Evolutionary conservation across 2,797 vertebrate genomes (phyloP).

Genomic region (Coregonus suidteri): DNA sequence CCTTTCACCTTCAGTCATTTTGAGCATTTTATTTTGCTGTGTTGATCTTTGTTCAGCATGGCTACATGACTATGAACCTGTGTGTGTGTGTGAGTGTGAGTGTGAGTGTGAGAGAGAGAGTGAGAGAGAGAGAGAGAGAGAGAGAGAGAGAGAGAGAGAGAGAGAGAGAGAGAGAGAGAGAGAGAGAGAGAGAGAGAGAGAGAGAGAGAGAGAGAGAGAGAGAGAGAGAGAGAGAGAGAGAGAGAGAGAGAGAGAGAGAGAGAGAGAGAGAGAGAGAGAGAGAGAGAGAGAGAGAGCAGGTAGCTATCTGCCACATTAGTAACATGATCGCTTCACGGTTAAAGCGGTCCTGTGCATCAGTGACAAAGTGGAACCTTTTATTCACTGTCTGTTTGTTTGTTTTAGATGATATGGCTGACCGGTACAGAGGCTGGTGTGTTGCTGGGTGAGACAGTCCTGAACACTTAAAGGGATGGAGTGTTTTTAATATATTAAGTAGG

Average conservation of each 20-base stretch:
- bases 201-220: too few relatives aligned
- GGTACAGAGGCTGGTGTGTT: background rate
- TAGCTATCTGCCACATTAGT: background rate
- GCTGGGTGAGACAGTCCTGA: background rate
- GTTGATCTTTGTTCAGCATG: conserved; percentile 25
- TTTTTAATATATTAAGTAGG: conserved; percentile 33
- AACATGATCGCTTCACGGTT: background rate
- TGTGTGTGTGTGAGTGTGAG: conserved; percentile 3
- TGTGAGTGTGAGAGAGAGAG: too few relatives aligned
- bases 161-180: too few relatives aligned
- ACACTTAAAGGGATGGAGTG: background rate
- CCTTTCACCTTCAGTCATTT: conserved; percentile 49
- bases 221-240: too few relatives aligned
- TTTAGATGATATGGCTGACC: conserved; percentile 2
- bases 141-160: too few relatives aligned
- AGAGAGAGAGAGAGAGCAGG: too few relatives aligned
- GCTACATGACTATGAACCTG: conserved; percentile 6
- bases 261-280: too few relatives aligned
- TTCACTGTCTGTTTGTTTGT: conserved; percentile 11
- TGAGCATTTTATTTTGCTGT: background rate
- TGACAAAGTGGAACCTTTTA: background rate
- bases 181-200: too few relatives aligned
- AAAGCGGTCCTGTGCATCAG: background rate
- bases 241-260: too few relatives aligned
- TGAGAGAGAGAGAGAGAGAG: too few relatives aligned